These are phyloP conservation scores for Rostrhamus sociabilis DNA, from an alignment of 2,797 vertebrate genomes.

Conservation along the genomic window DNA sequence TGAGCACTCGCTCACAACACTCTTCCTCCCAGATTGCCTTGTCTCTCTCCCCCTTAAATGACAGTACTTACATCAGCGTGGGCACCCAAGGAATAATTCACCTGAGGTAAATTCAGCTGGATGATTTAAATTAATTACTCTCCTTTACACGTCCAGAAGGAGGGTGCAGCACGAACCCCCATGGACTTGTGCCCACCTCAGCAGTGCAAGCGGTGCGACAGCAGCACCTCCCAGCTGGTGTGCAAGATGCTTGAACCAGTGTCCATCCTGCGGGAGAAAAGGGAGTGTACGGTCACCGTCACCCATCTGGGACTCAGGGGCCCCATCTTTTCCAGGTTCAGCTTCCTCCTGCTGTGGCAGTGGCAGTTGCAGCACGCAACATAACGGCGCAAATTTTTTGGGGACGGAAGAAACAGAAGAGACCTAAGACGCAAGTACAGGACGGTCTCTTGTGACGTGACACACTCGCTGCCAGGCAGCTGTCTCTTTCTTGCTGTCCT, in stretches of 20 bases:
- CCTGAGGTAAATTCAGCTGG: background rate
- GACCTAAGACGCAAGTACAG: background rate
- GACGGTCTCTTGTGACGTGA: background rate
- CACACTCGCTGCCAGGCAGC: background rate
- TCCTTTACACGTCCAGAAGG: background rate
- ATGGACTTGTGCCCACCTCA: background rate
- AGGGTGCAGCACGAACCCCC: background rate
- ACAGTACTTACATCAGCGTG: background rate
- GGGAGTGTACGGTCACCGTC: accelerated
- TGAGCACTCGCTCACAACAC: background rate
- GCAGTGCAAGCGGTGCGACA: background rate
- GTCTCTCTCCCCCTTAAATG: background rate
- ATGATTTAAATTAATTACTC: background rate
- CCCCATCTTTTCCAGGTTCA: background rate
- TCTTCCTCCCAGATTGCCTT: accelerated
- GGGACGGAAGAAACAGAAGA: background rate
- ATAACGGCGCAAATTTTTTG: background rate
- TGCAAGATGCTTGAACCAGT: background rate
- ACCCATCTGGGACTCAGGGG: background rate
- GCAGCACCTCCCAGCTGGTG: background rate
- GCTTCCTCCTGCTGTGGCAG: background rate
- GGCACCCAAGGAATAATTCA: background rate
- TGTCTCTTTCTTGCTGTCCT: background rate
- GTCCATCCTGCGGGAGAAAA: background rate
- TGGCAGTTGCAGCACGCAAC: background rate